These are phyloP conservation scores for Blennius ocellaris DNA, from an alignment of 2,113 vertebrate species.

Conservation along the genomic window DNA sequence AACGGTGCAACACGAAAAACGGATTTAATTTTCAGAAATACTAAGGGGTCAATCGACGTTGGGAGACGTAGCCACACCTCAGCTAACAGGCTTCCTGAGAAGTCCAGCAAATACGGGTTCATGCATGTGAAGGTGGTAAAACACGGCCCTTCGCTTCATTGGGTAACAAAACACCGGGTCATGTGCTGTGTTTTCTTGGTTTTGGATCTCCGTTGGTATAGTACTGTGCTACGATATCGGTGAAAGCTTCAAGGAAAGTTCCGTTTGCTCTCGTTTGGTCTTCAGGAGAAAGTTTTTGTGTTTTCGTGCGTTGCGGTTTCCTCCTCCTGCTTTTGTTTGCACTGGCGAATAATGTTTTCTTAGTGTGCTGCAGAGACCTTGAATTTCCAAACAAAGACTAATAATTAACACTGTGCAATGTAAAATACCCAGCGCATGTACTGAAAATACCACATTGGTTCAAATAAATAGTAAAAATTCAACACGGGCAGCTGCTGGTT, in stretches of 20 bases:
- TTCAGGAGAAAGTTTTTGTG: constrained; percentile 58
- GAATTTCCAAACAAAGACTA: constrained; percentile 3
- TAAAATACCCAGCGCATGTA: background rate
- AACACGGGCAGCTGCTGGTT: too few relatives aligned
- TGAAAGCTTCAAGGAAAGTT: constrained; percentile 35
- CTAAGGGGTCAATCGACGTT: constrained; percentile 29
- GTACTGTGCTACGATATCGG: constrained; percentile 55
- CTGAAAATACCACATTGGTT: too few relatives aligned
- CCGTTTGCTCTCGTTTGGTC: constrained; percentile 47
- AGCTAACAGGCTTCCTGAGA: constrained; percentile 61
- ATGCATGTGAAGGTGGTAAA: constrained; percentile 65
- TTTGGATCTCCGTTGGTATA: constrained; percentile 54
- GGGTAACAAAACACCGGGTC: constrained; percentile 33
- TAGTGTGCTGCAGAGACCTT: constrained; percentile 64
- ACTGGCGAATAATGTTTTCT: constrained; percentile 32
- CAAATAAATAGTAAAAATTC: too few relatives aligned
- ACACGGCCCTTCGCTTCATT: constrained; percentile 47
- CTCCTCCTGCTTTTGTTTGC: constrained; percentile 46
- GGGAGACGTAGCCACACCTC: constrained; percentile 58
- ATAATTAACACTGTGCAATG: background rate
- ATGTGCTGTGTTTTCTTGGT: constrained; percentile 32
- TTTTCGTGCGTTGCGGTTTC: constrained; percentile 54
- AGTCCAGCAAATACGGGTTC: constrained; percentile 74
- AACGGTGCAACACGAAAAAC: constrained; percentile 32
- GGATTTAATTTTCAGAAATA: constrained; percentile 55